Evolutionary conservation across 1,140 invertebrate genomes (phyloP), one percentile per base, ranked within the genome.

Genomic region (Drosophila sechellia): DNA sequence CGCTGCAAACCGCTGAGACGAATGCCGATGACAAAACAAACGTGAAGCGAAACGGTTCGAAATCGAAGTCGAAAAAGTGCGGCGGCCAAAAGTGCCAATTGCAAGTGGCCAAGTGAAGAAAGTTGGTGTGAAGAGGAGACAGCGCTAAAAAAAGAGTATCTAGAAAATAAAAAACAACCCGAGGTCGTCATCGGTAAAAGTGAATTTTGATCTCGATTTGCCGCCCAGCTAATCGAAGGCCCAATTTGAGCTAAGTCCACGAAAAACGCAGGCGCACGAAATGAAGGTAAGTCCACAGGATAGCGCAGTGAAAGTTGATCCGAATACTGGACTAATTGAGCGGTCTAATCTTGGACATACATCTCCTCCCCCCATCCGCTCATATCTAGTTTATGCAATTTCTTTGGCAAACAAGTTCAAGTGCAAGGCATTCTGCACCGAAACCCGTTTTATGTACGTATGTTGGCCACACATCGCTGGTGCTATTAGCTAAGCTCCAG

Each of bases 351-450:
- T 27, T 42, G 56, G 39, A 34, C 10, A 43, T 27, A 25, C 22
- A 15, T n/a, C 15, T 6, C 22, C 22, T 8, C 22, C 12, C 13
- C 45, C 8, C 4, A 3, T 6, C 27, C 39, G 3, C 31, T 10
- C 17, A 39, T 35, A 56, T 57, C 43, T 35, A 42, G 65, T 87
- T 87, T 87, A 87, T 86, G 83, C 83, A 86, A 86, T 65, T 75
- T 74, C 63, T 60, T 72, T 58, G 52, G 5, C 43, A 71, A 87
- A 87, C 81, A 86, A 86, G 81, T 86, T 86, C 81, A 86, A 86
- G 81, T 87, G 81, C 81, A 80, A 74, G 54, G 66, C 63, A 76
- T 84, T 81, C 79, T 84, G 54, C 54, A 39, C 17, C 17, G 25
- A 77, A 86, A 87, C 84, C 60, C 45, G 83, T 87, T 87, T 79